phyloP scores from a whole-genome alignment of 2,888 invertebrate species.

The Sphecodes monilicornis region DNA sequence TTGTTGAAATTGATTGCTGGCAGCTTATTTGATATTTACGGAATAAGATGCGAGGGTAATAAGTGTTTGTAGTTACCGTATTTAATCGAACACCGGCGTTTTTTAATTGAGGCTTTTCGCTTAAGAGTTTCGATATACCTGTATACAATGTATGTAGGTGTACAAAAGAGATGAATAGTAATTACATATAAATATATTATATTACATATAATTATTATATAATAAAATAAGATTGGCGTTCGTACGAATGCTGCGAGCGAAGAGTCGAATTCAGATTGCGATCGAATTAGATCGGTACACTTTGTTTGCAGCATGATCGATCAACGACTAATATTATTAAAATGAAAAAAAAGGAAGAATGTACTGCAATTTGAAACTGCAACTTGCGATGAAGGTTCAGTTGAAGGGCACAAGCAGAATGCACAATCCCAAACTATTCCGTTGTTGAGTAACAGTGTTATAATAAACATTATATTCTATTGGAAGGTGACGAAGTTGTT shows the following conservation, averaged over 20 bases:
- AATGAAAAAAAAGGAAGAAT: constrained; percentile 22
- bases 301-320: constrained; percentile 51
- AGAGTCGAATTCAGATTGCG: constrained; percentile 39
- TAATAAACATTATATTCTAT: constrained; percentile 80
- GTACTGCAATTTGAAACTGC: constrained; percentile 66
- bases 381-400: constrained; percentile 67
- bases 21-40: constrained; percentile 40
- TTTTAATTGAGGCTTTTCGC: constrained; percentile 65
- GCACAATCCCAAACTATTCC: constrained; percentile 78
- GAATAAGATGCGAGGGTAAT: constrained; percentile 43
- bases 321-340: constrained; percentile 49
- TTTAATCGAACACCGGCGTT: constrained; percentile 58
- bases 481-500: constrained; percentile 57
- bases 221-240: constrained; percentile 55
- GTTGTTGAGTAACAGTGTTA: constrained; percentile 78
- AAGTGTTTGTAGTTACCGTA: constrained; percentile 56
- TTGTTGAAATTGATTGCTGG: constrained; percentile 13
- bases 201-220: constrained; percentile 57
- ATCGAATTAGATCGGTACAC: constrained; percentile 35
- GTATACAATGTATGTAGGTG: constrained; percentile 73
- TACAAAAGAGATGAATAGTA: constrained; percentile 72
- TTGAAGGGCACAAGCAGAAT: constrained; percentile 78
- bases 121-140: constrained; percentile 62
- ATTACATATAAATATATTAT: constrained; percentile 62
- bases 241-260: constrained; percentile 50